phyloP scores from a whole-genome alignment of 1,140 invertebrate genomes.

The Pseudomyrmex sp. region DNA sequence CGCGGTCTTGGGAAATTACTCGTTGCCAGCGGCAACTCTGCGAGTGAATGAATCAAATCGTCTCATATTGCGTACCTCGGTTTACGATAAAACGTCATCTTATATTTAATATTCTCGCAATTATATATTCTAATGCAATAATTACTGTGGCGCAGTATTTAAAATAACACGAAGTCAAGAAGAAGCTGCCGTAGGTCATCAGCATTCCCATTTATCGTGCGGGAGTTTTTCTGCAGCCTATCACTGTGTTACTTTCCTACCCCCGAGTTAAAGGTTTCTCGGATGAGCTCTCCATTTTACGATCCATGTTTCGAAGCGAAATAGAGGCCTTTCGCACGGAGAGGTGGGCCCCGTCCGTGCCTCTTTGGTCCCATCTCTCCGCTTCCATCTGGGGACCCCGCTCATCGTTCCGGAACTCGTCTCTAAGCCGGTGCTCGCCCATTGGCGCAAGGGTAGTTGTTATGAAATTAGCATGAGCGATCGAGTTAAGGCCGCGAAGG shows the following conservation, averaged over 20 bases:
- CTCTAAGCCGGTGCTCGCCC: slow-evolving; percentile 69
- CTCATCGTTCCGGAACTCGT: slow-evolving; percentile 30
- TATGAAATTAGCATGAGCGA: slow-evolving; percentile 84
- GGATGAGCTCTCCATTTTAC: slow-evolving; percentile 75
- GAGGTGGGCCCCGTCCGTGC: slow-evolving; percentile 54
- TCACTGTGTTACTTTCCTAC: background rate
- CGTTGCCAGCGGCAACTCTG: background rate
- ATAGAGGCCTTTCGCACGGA: slow-evolving; percentile 60
- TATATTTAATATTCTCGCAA: background rate
- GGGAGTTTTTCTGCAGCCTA: background rate
- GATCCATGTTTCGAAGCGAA: slow-evolving; percentile 54
- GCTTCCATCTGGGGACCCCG: slow-evolving; percentile 32
- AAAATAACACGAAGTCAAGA: background rate
- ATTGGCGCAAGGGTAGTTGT: slow-evolving; percentile 84
- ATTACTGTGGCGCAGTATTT: too few species aligned
- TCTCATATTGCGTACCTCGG: too few species aligned
- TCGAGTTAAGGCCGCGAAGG: slow-evolving; percentile 74
- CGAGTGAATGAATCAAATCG: background rate
- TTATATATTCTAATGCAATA: too few species aligned
- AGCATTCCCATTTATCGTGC: background rate
- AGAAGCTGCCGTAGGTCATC: background rate
- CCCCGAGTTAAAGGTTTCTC: slow-evolving; percentile 9
- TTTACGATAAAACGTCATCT: background rate
- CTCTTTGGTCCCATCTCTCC: slow-evolving; percentile 8
- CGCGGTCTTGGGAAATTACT: background rate